Evolutionary conservation across 2,797 vertebrate genomes (phyloP).

Genomic region (Anguilla marmorata): DNA sequence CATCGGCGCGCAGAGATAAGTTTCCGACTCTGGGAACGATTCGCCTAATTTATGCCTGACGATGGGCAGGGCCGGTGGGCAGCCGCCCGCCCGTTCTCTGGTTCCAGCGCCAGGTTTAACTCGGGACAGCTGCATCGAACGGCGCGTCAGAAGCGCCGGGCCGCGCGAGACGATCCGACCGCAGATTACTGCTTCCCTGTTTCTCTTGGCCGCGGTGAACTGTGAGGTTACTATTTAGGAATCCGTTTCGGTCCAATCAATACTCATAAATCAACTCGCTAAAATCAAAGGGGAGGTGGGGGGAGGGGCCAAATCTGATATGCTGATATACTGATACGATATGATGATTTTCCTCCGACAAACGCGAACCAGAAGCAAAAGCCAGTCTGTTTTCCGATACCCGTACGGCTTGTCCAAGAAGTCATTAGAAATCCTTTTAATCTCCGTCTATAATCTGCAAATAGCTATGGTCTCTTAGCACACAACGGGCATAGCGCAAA

Average conservation of each 20-base stretch:
- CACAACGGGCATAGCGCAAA: conserved; percentile 57
- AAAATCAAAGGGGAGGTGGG: conserved; percentile 44
- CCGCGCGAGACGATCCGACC: conserved; percentile 40
- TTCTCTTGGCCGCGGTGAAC: conserved; percentile 42
- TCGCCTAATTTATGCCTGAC: conserved; percentile 21
- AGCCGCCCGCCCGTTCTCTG: background rate
- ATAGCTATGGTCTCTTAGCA: conserved; percentile 54
- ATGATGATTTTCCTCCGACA: conserved; percentile 25
- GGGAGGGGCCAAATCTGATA: conserved; percentile 41
- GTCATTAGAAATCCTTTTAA: conserved; percentile 42
- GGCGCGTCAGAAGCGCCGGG: conserved; percentile 4
- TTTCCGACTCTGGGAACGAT: background rate
- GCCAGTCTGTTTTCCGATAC: conserved; percentile 54
- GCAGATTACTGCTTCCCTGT: conserved; percentile 47
- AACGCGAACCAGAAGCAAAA: background rate
- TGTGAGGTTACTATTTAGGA: conserved; percentile 45
- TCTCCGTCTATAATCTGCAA: conserved; percentile 41
- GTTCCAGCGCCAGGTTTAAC: conserved; percentile 1
- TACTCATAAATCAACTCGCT: conserved; percentile 58
- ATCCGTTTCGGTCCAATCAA: conserved; percentile 63
- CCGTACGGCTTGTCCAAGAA: conserved; percentile 34
- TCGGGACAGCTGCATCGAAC: conserved; percentile 11
- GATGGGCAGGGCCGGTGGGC: background rate
- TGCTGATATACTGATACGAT: conserved; percentile 10
- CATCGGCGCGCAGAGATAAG: background rate